Evolutionary conservation across 37 sponge, comb jelly and placozoan genomes (phyloP), one percentile per base, ranked within the genome.

Genomic region (Corticium candelabrum): DNA sequence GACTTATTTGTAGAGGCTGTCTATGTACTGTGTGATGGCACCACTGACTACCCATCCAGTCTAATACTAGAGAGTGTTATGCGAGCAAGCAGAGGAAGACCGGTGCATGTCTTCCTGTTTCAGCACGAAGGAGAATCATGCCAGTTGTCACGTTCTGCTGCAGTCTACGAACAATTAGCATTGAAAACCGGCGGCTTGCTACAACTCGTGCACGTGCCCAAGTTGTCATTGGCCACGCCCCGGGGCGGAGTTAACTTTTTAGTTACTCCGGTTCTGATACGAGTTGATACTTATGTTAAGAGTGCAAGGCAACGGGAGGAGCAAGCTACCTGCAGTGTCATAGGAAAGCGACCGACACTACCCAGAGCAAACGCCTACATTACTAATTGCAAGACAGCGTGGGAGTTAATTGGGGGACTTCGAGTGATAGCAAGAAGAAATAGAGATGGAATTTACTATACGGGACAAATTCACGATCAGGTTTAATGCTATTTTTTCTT

Each of bases 361-460:
- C 62, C 62, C 21, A n/a, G n/a, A n/a, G n/a, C n/a, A n/a, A n/a
- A n/a, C n/a, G n/a, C n/a, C n/a, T n/a, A n/a, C n/a, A n/a, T n/a
- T n/a, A n/a, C n/a, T n/a, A n/a, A n/a, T n/a, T n/a, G n/a, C n/a
- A 50, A 50, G 62, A 50, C 62, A 50, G 62, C 62, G 62, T 50
- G 62, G 62, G 62, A 50, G 21, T 50, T 50, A 21, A 50, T 50
- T 27, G 15, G 21, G 62, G 62, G 62, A 27, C 11, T 50, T 11
- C 62, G 21, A 11, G 62, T 50, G 11, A 21, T 50, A 11, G 62
- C 62, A 27, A 11, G 62, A 50, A 11, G 62, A 50, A 21, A 50
- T 50, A 11, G 62, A 11, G 62, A 50, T 21, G 62, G 62, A 27
- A 21, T 50, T 50, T 50, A 50, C 62, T 50, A 50, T 21, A 27